phyloP scores from a whole-genome alignment of 2,797 vertebrate genomes.

The Myotis daubentonii region DNA sequence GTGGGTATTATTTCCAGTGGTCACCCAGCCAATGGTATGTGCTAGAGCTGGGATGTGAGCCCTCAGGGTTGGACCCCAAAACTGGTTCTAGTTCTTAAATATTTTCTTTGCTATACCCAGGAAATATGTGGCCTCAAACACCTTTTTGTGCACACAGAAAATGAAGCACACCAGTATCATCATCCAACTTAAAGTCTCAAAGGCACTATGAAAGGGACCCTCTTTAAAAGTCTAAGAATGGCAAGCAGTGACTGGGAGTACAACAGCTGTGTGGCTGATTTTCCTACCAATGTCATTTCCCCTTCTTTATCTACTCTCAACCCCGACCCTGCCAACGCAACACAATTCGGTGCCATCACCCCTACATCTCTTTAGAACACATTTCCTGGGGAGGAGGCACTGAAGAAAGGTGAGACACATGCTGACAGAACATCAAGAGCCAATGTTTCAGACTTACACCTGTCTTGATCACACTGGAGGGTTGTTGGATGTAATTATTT shows the following conservation, averaged over 20 bases:
- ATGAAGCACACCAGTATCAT: not conserved
- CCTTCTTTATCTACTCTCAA: not conserved
- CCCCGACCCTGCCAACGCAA: not conserved
- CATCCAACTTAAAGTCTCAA: not conserved
- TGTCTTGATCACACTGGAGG: not conserved
- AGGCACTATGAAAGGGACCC: not conserved
- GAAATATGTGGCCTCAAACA: not conserved
- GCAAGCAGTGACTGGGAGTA: not conserved
- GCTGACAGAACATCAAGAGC: not conserved
- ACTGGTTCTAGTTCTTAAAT: conserved; percentile 39
- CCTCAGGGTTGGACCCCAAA: not conserved
- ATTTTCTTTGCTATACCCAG: not conserved
- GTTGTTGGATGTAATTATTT: not conserved
- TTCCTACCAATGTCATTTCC: not conserved
- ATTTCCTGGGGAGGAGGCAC: not conserved
- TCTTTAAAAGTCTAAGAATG: conserved; percentile 3
- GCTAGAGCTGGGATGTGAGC: not conserved
- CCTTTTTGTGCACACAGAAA: not conserved
- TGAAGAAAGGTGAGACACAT: not conserved
- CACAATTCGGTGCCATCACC: not conserved
- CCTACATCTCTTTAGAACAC: conserved; percentile 4
- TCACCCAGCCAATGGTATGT: not conserved
- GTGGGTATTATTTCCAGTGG: not conserved
- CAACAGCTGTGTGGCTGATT: not conserved
- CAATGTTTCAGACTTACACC: not conserved